Evolutionary conservation across 1,140 invertebrate genomes (phyloP).

Genomic region (Anoplolepis gracilipes): DNA sequence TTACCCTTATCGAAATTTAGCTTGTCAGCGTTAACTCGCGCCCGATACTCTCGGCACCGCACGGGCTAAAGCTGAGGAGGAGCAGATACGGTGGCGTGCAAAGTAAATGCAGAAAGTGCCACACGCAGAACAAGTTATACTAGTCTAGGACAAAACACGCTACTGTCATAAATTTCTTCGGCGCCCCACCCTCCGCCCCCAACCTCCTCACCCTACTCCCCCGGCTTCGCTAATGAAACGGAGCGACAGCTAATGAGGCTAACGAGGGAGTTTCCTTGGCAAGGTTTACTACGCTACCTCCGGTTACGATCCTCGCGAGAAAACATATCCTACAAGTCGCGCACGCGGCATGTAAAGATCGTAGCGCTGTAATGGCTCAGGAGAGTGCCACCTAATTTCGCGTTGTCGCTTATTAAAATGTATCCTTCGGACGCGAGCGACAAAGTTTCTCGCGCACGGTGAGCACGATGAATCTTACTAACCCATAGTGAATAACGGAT

Average conservation of each 20-base stretch:
- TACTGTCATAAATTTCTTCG: constrained; percentile 65
- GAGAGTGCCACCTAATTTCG: neutral
- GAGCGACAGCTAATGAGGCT: constrained; percentile 57
- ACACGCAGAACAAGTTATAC: constrained; percentile 11
- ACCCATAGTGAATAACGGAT: neutral
- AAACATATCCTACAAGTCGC: constrained; percentile 17
- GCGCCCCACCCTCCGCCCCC: neutral
- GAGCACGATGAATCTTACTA: neutral
- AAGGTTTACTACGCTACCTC: constrained; percentile 31
- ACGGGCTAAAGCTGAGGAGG: neutral
- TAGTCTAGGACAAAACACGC: constrained; percentile 48
- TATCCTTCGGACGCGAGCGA: constrained; percentile 10
- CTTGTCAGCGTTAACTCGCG: neutral
- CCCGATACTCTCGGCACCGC: neutral
- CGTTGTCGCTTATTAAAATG: constrained; percentile 28
- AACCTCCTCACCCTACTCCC: neutral
- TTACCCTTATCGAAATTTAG: constrained; percentile 5
- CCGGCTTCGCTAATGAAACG: constrained; percentile 59
- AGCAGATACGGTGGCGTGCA: neutral
- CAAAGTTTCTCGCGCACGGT: neutral
- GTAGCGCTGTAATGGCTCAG: neutral
- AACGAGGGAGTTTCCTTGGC: constrained; percentile 54
- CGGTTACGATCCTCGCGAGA: constrained; percentile 5
- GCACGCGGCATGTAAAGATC: neutral
- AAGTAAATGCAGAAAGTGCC: constrained; percentile 32